phyloP scores from a whole-genome alignment of 2,113 vertebrate species.

The Hemiscyllium ocellatum region DNA sequence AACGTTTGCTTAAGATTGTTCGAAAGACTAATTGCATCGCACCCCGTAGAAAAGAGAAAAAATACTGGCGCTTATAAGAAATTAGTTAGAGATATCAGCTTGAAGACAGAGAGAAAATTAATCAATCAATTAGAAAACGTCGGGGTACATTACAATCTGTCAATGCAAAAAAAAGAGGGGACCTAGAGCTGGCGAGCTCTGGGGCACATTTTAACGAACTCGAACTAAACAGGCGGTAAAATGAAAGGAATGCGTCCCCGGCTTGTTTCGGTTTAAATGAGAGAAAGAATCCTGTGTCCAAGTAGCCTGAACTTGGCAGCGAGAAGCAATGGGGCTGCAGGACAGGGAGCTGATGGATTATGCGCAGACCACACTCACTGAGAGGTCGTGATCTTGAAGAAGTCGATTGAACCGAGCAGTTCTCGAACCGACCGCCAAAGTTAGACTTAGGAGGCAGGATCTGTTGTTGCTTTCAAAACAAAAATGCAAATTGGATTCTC shows the following conservation, averaged over 20 bases:
- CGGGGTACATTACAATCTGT: constrained; percentile 12
- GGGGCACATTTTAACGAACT: constrained; percentile 35
- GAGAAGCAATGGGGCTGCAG: neutral
- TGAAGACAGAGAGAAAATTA: neutral
- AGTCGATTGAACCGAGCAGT: neutral
- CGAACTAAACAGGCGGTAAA: constrained; percentile 35
- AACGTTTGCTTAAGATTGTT: constrained; percentile 37
- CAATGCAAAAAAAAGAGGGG: constrained; percentile 16
- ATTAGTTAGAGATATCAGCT: constrained; percentile 28
- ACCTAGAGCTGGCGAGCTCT: constrained; percentile 15
- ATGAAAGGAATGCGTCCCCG: neutral
- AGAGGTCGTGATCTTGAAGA: neutral
- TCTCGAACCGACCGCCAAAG: neutral
- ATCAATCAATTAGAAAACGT: constrained; percentile 9
- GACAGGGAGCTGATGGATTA: neutral
- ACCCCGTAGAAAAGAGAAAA: neutral
- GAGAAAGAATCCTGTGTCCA: constrained; percentile 27
- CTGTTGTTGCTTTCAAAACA: neutral
- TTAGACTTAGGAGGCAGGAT: neutral
- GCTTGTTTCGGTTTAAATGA: constrained; percentile 10
- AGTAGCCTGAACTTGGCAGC: constrained; percentile 28
- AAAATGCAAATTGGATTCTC: neutral
- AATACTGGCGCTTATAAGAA: constrained; percentile 16
- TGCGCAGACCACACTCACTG: constrained; percentile 16
- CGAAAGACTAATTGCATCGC: constrained; percentile 25